Evolutionary conservation across 2,797 vertebrate species (phyloP), one percentile per base, ranked within the genome.

Genomic region (Acrossocheilus wenchowensis): DNA sequence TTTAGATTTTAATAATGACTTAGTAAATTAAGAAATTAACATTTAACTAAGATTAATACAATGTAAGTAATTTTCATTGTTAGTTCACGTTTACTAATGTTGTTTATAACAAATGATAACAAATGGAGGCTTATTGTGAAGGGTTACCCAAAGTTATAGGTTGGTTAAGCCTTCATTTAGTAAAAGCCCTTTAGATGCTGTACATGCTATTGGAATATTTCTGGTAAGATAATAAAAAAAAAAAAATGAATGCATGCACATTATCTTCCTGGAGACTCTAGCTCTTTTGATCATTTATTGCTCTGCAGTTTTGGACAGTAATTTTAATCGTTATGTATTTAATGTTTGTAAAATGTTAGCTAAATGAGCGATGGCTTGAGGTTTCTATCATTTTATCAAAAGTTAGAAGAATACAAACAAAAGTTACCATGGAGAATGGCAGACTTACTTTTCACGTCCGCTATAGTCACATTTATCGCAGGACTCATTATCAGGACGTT

Each of bases 401-500:
- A 15, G 62, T 15, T 26, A 2, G 9, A 66, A 36, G 69, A 11
- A 11, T 21, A 48, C 26, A 26, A 10, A 74, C 5, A 62, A 62
- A 23, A 62, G 12, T 12, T 50, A 6, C 19, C 4, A 6, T 19
- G 12, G 15, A 36, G 5, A 74, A 48, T 19, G 12, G 3, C 6
- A 79, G 10, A n/a, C 90, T 89, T 91, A 96, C 95, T 93, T 95
- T 43, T 94, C 93, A 66, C 93, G 89, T 64, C 95, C 95, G 82
- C 93, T 92, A 21, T 94, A 93, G 12, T 1, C 86, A 91, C 95
- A 96, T 89, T 92, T 92, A 62, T 36, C 0, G 83, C 95, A 96
- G 73, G 86, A 89, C 62, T 94, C 91, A 1, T 92, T 88, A 84
- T 89, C 89, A 0, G 87, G 54, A 26, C 92, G 91, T 57, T 50